Conservation (phyloP, 2,888 invertebrate species). For the Tetragonula carbonaria region DNA sequence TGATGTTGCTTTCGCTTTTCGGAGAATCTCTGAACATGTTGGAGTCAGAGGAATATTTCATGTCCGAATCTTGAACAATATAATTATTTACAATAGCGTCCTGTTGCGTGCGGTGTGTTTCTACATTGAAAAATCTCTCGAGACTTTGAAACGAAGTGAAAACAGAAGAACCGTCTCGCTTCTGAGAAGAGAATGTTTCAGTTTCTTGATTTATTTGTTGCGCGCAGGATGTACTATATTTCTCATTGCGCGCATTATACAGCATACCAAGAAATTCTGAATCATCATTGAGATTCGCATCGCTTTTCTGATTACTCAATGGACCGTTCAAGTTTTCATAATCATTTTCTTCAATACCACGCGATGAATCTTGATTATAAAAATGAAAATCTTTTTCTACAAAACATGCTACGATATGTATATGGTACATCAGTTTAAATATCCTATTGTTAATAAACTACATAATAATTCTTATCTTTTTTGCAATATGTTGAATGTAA, state of each 20-base stretch:
- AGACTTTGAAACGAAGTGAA: background rate
- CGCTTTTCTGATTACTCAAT: no score
- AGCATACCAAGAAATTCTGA: background rate
- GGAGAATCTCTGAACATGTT: constrained; percentile 25
- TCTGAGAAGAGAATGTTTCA: background rate
- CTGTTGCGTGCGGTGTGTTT: background rate
- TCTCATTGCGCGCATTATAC: background rate
- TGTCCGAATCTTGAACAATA: constrained; percentile 40
- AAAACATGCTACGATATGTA: background rate
- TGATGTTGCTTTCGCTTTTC: background rate
- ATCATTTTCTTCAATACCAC: background rate
- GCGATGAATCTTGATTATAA: background rate
- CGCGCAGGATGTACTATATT: no score
- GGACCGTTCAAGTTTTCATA: background rate
- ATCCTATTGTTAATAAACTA: no score
- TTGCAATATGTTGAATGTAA: background rate
- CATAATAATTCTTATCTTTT: background rate
- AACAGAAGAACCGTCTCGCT: background rate
- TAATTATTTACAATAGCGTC: background rate
- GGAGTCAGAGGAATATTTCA: constrained; percentile 6
- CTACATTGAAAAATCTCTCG: background rate
- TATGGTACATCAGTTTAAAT: no score
- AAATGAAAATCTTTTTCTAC: constrained; percentile 1
- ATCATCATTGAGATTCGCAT: background rate
- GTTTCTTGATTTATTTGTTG: background rate